Percentiles rank a stretch among this genome's conserved stretches.
Evolutionary conservation across 2,113 vertebrate species (phyloP).

Genomic region (Anser cygnoides): DNA sequence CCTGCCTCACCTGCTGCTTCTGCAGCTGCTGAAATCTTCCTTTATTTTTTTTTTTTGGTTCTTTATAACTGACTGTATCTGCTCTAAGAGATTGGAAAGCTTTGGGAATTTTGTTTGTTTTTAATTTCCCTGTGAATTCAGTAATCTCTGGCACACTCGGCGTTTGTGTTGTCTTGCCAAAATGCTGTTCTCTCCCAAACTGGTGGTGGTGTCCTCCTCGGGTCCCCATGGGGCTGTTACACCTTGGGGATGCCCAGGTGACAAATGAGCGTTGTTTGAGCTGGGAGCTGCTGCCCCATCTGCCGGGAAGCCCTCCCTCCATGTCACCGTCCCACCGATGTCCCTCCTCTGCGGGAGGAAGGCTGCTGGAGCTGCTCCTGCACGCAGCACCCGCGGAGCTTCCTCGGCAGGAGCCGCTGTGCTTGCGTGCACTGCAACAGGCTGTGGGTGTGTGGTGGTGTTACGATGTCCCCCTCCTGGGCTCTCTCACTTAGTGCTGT

Average conservation of each 20-base stretch:
- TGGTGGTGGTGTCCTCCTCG: no score
- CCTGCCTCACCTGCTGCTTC: not conserved
- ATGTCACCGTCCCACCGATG: no score
- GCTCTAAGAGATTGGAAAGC: not conserved
- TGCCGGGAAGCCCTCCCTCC: no score
- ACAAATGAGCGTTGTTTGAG: no score
- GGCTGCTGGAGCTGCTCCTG: no score
- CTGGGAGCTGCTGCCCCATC: no score
- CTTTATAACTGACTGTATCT: not conserved
- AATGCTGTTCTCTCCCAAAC: not conserved
- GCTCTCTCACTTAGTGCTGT: not conserved
- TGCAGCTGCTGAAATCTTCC: not conserved
- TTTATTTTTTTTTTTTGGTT: not conserved
- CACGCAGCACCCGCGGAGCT: accelerated
- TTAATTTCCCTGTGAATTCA: not conserved
- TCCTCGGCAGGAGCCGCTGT: not conserved
- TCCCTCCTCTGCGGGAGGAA: not conserved
- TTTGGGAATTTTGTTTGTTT: not conserved
- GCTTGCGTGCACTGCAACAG: accelerated
- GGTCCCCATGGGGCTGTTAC: no score
- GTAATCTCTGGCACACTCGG: not conserved
- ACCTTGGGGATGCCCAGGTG: no score
- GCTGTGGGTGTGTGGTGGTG: accelerated
- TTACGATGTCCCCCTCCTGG: not conserved
- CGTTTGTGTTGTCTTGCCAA: not conserved